phyloP scores from a whole-genome alignment of 1,140 invertebrate species.

The Caenorhabditis inopinata region DNA sequence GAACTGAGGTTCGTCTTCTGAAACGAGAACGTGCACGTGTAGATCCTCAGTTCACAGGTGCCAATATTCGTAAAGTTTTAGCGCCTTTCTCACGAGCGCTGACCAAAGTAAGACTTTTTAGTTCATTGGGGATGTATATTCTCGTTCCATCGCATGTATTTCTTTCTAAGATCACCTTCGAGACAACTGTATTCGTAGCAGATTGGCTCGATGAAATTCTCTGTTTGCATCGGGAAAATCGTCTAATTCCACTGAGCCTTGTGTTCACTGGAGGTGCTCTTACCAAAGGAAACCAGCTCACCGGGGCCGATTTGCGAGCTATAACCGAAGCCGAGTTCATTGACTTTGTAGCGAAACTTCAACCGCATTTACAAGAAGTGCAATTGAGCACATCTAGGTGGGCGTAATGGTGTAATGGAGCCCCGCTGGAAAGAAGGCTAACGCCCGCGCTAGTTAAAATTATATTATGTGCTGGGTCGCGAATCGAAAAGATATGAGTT shows the following conservation, averaged over 20 bases:
- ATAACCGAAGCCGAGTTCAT: not conserved
- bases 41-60: not conserved
- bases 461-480: too few species aligned
- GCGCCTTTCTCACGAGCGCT: not conserved
- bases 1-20: not conserved
- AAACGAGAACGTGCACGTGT: not conserved
- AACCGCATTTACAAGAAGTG: constrained; percentile 13
- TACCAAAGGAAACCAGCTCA: not conserved
- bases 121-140: too few species aligned
- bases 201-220: constrained; percentile 15
- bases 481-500: too few species aligned
- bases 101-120: not conserved
- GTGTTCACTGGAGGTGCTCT: constrained; percentile 4
- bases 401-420: too few species aligned
- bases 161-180: not conserved
- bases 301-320: not conserved
- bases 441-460: too few species aligned
- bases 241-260: not conserved
- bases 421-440: too few species aligned
- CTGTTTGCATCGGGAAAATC: not conserved
- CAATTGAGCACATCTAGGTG: constrained; percentile 20
- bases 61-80: not conserved
- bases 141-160: too few species aligned
- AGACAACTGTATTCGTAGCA: constrained; percentile 1
- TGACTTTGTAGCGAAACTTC: not conserved